These are phyloP conservation scores for Megaceryle maxima DNA, from an alignment of 2,113 vertebrate genomes.

Conservation along the genomic window DNA sequence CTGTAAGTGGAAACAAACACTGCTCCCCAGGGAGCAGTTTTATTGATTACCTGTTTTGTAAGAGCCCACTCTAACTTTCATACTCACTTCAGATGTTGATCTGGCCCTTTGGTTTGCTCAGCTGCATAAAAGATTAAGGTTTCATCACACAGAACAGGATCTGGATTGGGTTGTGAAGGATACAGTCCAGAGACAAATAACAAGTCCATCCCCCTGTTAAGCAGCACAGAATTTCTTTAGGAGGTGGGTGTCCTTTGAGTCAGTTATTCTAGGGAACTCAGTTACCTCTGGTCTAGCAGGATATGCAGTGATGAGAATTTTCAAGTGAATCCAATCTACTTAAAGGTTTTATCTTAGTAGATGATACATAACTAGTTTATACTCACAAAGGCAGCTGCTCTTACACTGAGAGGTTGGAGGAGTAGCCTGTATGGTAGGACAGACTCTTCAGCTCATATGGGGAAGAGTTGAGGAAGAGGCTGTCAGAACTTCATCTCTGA, in stretches of 20 bases:
- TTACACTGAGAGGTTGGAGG: background rate
- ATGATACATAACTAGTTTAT: background rate
- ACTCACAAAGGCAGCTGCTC: background rate
- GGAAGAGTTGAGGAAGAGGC: background rate
- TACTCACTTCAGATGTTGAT: background rate
- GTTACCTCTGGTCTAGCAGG: background rate
- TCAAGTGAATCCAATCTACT: background rate
- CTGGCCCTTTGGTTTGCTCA: background rate
- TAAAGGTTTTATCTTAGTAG: background rate
- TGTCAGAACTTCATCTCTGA: background rate
- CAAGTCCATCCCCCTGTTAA: background rate
- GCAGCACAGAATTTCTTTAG: background rate
- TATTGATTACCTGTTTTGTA: background rate
- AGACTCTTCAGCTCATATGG: background rate
- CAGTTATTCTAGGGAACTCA: background rate
- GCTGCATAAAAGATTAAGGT: background rate
- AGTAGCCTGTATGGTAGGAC: background rate
- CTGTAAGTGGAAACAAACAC: background rate
- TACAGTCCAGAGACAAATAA: background rate
- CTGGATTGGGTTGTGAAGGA: background rate
- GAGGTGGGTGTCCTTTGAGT: background rate
- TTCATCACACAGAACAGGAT: background rate
- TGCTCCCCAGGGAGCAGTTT: background rate
- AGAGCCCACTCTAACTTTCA: background rate
- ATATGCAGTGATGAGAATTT: background rate